Base-by-base conservation (phyloP, 2,888 invertebrate species). In the Osedax fenrisi region DNA sequence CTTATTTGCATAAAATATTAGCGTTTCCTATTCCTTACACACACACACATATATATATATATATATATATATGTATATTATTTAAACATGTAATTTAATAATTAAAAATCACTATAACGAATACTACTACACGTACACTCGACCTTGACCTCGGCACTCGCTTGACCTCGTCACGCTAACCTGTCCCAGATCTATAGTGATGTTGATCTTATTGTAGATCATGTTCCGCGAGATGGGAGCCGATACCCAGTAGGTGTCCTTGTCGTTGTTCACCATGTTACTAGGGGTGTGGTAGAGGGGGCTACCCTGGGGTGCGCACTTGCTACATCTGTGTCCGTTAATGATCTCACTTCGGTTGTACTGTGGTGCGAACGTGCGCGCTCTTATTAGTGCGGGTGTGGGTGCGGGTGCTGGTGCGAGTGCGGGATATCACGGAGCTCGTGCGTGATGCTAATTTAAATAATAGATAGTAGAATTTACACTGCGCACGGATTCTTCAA, bases 131-230 rank as follows among this genome's bases (percentile, higher is more conserved):
- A n/a, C 17, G 13, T 13, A 64, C 22, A 13, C 17, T 21, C 22
- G 22, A 64, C 22, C n/a, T 64, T n/a, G 66, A n/a, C 22, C 10
- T 22, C 66, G 13, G 13, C 17, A 22, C 17, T 64, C 21, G 13
- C 21, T 13, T 23, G 21, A n/a, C 13, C 22, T 13, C 66, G 10
- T 21, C 67, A 67, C 2, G n/a, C 87, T 86, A 86, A 96, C 96
- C 90, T 98, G 97, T 81, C 92, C 96, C 79, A 98, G 88, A 84
- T 95, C 92, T 81, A 98, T 94, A 81, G 97, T 96, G 77, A 98
- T 88, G 86, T 95, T 96, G 83, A 98, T 93, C 87, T 93, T 91
- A 84, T 96, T 96, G 88, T 92, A 97, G 84, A 93, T 91, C 89
- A 91, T 91, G 75, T 96, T 95, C 80, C 98, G 88, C 72, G 97